These are phyloP conservation scores for Iguana delicatissima DNA, from an alignment of 2,797 vertebrate genomes.

Conservation along the genomic window DNA sequence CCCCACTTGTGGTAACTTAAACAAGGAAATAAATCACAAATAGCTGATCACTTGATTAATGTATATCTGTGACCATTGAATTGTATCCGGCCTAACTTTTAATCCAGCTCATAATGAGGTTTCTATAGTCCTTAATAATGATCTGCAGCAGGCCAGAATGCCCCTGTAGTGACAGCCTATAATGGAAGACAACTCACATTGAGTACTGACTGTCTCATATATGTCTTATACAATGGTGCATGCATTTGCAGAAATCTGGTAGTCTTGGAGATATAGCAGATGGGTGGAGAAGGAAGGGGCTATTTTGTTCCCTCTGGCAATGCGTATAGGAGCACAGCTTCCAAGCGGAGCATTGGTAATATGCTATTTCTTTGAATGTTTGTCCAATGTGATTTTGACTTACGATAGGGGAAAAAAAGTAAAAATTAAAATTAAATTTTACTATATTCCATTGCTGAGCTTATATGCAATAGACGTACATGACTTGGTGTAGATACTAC, in stretches of 20 bases:
- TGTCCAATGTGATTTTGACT: not conserved
- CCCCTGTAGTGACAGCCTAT: not conserved
- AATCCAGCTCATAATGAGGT: not conserved
- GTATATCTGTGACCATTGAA: not conserved
- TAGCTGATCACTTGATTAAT: not conserved
- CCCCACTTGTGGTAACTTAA: not conserved
- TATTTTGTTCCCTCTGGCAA: not conserved
- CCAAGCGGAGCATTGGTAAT: not conserved
- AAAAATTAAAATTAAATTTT: not conserved
- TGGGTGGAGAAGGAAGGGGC: not conserved
- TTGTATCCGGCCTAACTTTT: not conserved
- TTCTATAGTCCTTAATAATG: not conserved
- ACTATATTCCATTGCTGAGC: not conserved
- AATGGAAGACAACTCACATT: not conserved
- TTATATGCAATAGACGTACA: not conserved
- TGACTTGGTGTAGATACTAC: not conserved
- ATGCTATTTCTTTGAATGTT: not conserved
- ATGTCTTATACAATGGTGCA: not conserved
- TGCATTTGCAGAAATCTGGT: not conserved
- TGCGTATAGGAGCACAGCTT: not conserved
- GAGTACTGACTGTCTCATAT: not conserved
- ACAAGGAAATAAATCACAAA: not conserved
- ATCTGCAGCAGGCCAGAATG: not conserved
- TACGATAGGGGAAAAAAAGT: not conserved
- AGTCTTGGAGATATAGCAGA: not conserved